Evolutionary conservation across 2,888 invertebrate genomes (phyloP).

Genomic region (Cerastis rubricosa): DNA sequence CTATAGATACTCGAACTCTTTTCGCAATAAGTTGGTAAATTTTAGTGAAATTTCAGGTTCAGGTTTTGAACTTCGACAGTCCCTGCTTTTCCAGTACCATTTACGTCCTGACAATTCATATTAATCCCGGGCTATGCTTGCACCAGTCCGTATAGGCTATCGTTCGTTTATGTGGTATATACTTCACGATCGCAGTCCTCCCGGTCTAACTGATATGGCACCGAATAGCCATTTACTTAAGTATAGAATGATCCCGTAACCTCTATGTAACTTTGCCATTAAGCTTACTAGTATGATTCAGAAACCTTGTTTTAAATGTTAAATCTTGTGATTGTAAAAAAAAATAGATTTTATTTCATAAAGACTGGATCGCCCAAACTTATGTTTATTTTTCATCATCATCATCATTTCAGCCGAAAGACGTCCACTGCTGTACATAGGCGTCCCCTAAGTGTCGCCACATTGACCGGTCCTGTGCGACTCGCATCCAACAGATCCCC

Average conservation of each 20-base stretch:
- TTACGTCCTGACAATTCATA: background rate
- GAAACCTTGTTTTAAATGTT: background rate
- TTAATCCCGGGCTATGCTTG: constrained; percentile 3
- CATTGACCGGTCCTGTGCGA: too few species aligned
- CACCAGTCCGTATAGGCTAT: constrained; percentile 6
- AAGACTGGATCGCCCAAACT: background rate
- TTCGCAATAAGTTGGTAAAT: background rate
- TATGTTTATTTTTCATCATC: background rate
- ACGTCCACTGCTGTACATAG: too few species aligned
- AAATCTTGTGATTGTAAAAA: background rate
- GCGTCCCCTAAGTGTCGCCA: too few species aligned
- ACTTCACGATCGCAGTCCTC: constrained; percentile 27
- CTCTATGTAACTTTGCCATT: constrained; percentile 15
- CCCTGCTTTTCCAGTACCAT: background rate
- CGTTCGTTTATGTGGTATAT: constrained; percentile 23
- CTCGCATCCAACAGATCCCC: too few species aligned
- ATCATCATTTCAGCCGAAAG: too few species aligned
- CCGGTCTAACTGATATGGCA: constrained; percentile 33
- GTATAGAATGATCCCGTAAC: constrained; percentile 30
- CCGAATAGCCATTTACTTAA: constrained; percentile 31
- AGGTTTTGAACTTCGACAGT: background rate
- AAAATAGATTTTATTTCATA: background rate
- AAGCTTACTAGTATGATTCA: constrained; percentile 1
- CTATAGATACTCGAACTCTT: background rate
- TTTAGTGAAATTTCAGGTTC: background rate